A percentile compares a stretch with the other conserved stretches of the same genome.
Evolutionary conservation across 2,797 vertebrate species (phyloP).

Genomic region (Anabacerthia variegaticeps): DNA sequence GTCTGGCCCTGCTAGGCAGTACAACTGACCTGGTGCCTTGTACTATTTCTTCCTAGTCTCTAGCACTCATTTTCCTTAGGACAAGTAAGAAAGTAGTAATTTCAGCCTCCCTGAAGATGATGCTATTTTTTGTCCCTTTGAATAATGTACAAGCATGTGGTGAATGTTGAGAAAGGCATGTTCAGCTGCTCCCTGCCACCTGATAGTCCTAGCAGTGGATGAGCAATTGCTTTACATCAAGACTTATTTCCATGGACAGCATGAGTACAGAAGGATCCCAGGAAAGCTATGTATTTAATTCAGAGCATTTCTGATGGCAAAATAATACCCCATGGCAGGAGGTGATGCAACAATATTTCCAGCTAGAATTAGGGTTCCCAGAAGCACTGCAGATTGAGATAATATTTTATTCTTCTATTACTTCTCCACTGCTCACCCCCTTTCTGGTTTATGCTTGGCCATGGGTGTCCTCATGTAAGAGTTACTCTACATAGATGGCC

Average conservation of each 20-base stretch:
- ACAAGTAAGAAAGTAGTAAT: slow-evolving; percentile 3
- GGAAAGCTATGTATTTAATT: slow-evolving; percentile 34
- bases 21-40: not conserved
- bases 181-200: slow-evolving; percentile 83
- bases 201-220: slow-evolving; percentile 61
- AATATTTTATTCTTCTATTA: slow-evolving; percentile 27
- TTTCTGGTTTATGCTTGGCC: slow-evolving; percentile 17
- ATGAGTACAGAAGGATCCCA: slow-evolving; percentile 40
- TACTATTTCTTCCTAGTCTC: not conserved
- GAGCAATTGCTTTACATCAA: slow-evolving; percentile 61
- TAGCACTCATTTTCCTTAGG: not conserved
- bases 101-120: slow-evolving; percentile 7
- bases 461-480: not conserved
- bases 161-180: slow-evolving; percentile 76
- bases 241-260: slow-evolving; percentile 47
- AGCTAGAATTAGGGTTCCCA: slow-evolving; percentile 27
- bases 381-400: not conserved
- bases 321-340: slow-evolving; percentile 21
- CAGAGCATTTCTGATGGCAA: slow-evolving; percentile 27
- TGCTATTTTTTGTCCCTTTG: slow-evolving; percentile 58
- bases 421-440: not conserved
- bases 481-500: not conserved
- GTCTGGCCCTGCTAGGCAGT: not conserved
- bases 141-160: slow-evolving; percentile 68
- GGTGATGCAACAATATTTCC: slow-evolving; percentile 33